Conservation (phyloP, 2,797 vertebrate species). For the Chanos chanos region DNA sequence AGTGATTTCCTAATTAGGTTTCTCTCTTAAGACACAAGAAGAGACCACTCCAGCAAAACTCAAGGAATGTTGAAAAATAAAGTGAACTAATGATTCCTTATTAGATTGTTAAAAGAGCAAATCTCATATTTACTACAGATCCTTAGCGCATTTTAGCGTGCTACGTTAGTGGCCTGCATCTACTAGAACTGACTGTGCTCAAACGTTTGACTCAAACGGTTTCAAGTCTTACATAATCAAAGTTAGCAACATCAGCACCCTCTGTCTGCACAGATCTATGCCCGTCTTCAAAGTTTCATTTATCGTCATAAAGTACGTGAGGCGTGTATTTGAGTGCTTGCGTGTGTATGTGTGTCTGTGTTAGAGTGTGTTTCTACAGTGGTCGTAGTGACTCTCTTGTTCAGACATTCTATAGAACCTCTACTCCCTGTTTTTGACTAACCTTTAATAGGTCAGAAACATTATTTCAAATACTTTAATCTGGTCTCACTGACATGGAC, state of each 20-base stretch:
- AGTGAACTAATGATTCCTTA: slow-evolving; percentile 39
- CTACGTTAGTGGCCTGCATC: too few relatives aligned
- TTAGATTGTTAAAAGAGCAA: slow-evolving; percentile 49
- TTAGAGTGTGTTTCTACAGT: too few relatives aligned
- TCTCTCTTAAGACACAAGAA: slow-evolving; percentile 76
- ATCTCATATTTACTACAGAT: slow-evolving; percentile 35
- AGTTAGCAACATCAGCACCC: too few relatives aligned
- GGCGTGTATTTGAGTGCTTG: too few relatives aligned
- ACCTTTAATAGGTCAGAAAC: slow-evolving; percentile 71
- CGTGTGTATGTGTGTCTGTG: too few relatives aligned
- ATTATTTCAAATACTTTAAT: slow-evolving; percentile 80
- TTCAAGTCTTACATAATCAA: too few relatives aligned
- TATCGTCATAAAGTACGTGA: too few relatives aligned
- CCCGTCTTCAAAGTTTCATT: too few relatives aligned
- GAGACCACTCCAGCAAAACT: slow-evolving; percentile 58
- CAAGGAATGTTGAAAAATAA: slow-evolving; percentile 36
- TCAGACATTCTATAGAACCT: background rate
- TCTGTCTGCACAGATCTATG: too few relatives aligned
- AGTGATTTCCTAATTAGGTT: slow-evolving; percentile 84
- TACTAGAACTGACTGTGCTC: too few relatives aligned
- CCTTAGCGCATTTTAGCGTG: too few relatives aligned
- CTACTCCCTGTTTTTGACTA: slow-evolving; percentile 23
- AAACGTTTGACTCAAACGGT: too few relatives aligned
- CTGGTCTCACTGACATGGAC: slow-evolving; percentile 84
- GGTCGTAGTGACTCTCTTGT: slow-evolving; percentile 26